Evolutionary conservation across 30 jellyfish, hydroid and myxozoan species (phyloP), one percentile per base, ranked within the genome.

Genomic region (Catostylus mosaicus): DNA sequence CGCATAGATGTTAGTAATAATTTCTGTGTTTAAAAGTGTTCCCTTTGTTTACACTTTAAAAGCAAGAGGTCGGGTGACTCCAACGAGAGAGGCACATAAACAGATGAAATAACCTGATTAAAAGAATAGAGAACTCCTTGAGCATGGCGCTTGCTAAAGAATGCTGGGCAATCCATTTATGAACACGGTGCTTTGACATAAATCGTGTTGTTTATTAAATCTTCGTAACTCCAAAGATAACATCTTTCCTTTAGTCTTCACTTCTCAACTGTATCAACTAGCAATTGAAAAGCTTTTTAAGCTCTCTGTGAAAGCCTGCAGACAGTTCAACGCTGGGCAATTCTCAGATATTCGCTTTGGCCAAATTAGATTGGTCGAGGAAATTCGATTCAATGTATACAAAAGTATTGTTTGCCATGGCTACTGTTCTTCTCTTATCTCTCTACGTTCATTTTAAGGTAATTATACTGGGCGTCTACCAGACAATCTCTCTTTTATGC

Each of bases 401-500:
- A 77, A 59, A 23, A 18, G 56, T 50, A 47, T 77, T 77, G 88
- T 77, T 59, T 38, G 33, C 18, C 47, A 36, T 60, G 67, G 78
- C 61, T 56, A 77, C 88, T 24, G 75, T 77, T 77, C 48, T 77
- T 36, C 68, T 35, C 78, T 77, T 77, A 77, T 77, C 88, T 56
- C 69, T 78, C 59, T 69, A 40, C 69, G 88, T 77, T 77, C 66
- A 35, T 51, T 77, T 27, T 77, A 68, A 67, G 86, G 86, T 70
- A 69, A 82, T 82, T 70, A 82, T 82, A 45, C 54, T 26, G 67
- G 92, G 92, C 92, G 92, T 54, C 92, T 63, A 59, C 75, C 38
- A 31, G 50, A 82, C 86, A 68, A 70, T 82, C 73, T 74, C 47
- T 43, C 70, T 67, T 68, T 67, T 61, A 68, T 22, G 27, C 63